Evolutionary conservation across 2,888 invertebrate species (phyloP).

Genomic region (Mermis nigrescens): DNA sequence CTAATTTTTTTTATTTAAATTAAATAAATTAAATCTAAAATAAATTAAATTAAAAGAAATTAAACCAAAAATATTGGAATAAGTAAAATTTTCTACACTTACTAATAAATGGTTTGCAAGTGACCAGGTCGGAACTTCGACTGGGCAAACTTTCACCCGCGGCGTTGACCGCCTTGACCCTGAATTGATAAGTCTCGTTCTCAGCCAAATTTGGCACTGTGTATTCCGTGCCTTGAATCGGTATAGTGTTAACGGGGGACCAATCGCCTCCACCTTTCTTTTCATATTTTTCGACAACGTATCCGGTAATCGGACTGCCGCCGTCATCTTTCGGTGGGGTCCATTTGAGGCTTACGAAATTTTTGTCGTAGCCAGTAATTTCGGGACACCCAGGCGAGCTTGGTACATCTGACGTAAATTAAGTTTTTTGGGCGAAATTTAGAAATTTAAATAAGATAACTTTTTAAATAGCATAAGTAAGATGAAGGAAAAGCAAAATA

Average conservation of each 20-base stretch:
- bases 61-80: too few species aligned
- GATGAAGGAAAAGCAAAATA: too few species aligned
- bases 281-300: slow-evolving; percentile 31
- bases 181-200: slow-evolving; percentile 78
- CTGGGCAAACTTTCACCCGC: slow-evolving; percentile 78
- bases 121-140: slow-evolving; percentile 59
- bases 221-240: slow-evolving; percentile 46
- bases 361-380: slow-evolving; percentile 77
- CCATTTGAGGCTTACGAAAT: slow-evolving; percentile 80
- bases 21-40: too few species aligned
- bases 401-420: slow-evolving; percentile 53
- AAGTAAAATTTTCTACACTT: slow-evolving; percentile 9
- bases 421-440: background rate
- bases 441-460: too few species aligned
- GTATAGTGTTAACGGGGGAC: slow-evolving; percentile 28
- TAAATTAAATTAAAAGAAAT: too few species aligned
- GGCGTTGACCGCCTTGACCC: slow-evolving; percentile 73
- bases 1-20: too few species aligned
- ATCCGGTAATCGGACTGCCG: slow-evolving; percentile 55
- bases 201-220: slow-evolving; percentile 69
- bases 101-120: slow-evolving; percentile 66
- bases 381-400: slow-evolving; percentile 77
- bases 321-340: slow-evolving; percentile 64
- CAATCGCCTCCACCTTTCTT: slow-evolving; percentile 32
- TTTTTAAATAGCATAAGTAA: too few species aligned